Conservation (phyloP, 2,797 vertebrate species). For the Pempheris klunzingeri region DNA sequence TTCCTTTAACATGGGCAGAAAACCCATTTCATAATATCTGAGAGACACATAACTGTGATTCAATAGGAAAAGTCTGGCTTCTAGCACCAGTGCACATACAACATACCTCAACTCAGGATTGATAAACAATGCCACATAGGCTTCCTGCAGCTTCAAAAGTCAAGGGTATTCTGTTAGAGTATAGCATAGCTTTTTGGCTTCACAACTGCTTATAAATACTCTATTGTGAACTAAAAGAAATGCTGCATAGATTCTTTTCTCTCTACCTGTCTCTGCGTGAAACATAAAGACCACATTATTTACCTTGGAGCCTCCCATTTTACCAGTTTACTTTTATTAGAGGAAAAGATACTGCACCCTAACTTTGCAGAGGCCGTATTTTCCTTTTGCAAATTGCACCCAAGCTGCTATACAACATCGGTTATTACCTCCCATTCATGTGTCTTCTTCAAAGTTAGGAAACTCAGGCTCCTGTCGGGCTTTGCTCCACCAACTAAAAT, state of each 20-base stretch:
- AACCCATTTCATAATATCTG: conserved; percentile 85
- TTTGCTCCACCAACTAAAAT: conserved; percentile 35
- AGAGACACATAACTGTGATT: conserved; percentile 79
- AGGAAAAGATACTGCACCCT: conserved; percentile 9
- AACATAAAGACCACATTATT: conserved; percentile 16
- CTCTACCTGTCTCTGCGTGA: conserved; percentile 23
- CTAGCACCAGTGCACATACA: conserved; percentile 66
- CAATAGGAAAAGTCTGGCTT: conserved; percentile 71
- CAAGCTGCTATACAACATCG: conserved; percentile 12
- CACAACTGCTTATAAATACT: conserved; percentile 19
- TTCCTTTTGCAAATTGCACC: conserved; percentile 41
- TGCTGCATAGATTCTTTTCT: conserved; percentile 7
- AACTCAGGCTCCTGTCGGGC: conserved; percentile 19
- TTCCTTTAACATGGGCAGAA: conserved; percentile 86
- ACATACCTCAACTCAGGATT: conserved; percentile 65
- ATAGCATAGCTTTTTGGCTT: conserved; percentile 33
- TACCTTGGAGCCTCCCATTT: conserved; percentile 24
- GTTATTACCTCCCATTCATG: conserved; percentile 37
- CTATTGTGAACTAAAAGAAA: conserved; percentile 36
- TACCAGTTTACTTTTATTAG: conserved; percentile 42
- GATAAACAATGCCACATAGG: conserved; percentile 75
- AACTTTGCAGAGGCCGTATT: conserved; percentile 36
- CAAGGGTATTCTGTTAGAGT: conserved; percentile 44
- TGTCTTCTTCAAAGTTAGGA: conserved; percentile 56
- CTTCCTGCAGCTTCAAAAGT: conserved; percentile 57